Evolutionary conservation across 2,797 vertebrate species (phyloP).

Genomic region (Paramormyrops hopkinsi): DNA sequence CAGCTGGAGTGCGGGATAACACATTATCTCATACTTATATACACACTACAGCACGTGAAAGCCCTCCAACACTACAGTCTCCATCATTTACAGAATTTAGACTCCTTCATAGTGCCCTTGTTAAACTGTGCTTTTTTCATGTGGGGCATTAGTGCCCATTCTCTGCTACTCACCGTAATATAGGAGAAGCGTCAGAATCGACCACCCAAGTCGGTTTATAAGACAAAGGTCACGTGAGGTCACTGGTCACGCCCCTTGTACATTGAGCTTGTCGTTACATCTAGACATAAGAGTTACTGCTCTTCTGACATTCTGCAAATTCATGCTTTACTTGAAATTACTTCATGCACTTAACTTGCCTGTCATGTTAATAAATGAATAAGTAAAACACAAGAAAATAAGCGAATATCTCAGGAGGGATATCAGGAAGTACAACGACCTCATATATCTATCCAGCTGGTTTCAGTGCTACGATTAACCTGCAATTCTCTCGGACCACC

Average conservation of each 20-base stretch:
- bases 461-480: neutral
- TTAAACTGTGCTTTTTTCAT: neutral
- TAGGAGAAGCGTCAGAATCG: neutral
- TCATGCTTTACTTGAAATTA: too few relatives aligned
- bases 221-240: neutral
- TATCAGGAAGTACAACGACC: neutral
- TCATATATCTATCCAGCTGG: neutral
- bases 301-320: neutral
- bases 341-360: neutral
- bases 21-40: neutral
- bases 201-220: neutral
- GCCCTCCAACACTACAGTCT: neutral
- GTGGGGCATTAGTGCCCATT: neutral
- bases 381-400: neutral
- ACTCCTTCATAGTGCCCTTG: neutral
- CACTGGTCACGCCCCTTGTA: neutral
- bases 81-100: neutral
- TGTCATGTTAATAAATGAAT: neutral
- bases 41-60: neutral
- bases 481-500: neutral
- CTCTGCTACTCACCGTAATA: neutral
- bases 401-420: neutral
- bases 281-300: neutral
- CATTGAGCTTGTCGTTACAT: neutral
- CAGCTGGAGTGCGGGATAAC: neutral